These are phyloP conservation scores for Frieseomelitta varia DNA, from an alignment of 1,140 invertebrate species.

Conservation along the genomic window DNA sequence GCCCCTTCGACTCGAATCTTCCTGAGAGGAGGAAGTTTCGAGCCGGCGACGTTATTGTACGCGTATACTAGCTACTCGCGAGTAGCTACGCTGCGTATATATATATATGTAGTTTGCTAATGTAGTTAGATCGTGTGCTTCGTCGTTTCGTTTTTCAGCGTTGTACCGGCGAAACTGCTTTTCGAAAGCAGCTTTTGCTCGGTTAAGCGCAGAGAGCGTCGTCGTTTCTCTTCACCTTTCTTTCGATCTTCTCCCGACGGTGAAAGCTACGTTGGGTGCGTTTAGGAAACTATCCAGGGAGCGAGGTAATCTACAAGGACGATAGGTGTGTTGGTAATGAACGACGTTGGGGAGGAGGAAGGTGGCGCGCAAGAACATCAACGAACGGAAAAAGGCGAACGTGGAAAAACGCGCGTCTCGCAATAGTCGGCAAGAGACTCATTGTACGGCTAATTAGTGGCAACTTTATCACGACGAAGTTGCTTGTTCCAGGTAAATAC, in stretches of 20 bases:
- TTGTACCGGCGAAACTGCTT: not conserved
- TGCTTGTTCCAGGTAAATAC: slow-evolving; percentile 65
- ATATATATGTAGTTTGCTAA: too few species aligned
- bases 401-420: slow-evolving; percentile 16
- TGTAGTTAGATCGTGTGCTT: not conserved
- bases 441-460: slow-evolving; percentile 63
- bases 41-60: not conserved
- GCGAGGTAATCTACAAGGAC: not conserved
- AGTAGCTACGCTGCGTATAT: not conserved
- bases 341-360: not conserved
- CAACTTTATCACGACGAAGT: slow-evolving; percentile 62
- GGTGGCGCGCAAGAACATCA: not conserved
- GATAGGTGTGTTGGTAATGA: not conserved
- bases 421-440: slow-evolving; percentile 46
- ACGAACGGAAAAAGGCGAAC: slow-evolving; percentile 13
- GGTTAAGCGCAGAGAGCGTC: not conserved
- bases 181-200: not conserved
- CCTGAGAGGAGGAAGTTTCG: not conserved
- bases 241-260: too few species aligned
- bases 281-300: not conserved
- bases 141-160: not conserved
- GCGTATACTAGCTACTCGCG: not conserved
- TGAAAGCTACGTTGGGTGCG: not conserved
- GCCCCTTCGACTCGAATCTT: slow-evolving; percentile 5
- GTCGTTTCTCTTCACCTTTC: too few species aligned